A percentile compares a stretch with the other conserved stretches of the same genome.
Conservation (phyloP, 2,888 invertebrate genomes). For the Myathropa florea region DNA sequence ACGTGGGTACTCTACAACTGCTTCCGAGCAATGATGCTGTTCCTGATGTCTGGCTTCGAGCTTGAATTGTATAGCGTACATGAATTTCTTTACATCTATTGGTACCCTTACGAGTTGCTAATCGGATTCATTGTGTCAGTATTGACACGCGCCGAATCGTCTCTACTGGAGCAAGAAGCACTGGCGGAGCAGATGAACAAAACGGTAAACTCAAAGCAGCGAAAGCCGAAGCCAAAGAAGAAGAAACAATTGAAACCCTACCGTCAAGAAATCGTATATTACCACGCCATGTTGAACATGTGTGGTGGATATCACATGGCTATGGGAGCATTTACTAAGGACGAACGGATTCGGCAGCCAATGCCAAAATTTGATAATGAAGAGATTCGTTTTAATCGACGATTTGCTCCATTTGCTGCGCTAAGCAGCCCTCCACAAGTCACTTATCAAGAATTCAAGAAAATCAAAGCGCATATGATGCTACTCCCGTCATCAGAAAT, state of each 20-base stretch:
- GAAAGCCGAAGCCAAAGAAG: conserved; percentile 81
- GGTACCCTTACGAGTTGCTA: conserved; percentile 97
- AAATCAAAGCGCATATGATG: conserved; percentile 88
- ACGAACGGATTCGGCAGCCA: conserved; percentile 92
- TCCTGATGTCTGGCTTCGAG: conserved; percentile 95
- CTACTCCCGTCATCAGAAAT: conserved; percentile 83
- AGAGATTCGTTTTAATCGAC: conserved; percentile 95
- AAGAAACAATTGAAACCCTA: conserved; percentile 87
- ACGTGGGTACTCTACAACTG: conserved; percentile 98
- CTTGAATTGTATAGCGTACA: conserved; percentile 97
- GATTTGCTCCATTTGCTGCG: conserved; percentile 93
- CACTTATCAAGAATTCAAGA: conserved; percentile 93
- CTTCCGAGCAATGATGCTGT: conserved; percentile 94
- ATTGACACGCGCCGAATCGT: conserved; percentile 92
- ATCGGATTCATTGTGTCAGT: conserved; percentile 97
- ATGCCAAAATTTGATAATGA: conserved; percentile 95
- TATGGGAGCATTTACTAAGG: conserved; percentile 93
- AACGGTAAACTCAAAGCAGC: conserved; percentile 76
- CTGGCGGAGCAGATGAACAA: conserved; percentile 81
- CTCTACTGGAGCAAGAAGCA: conserved; percentile 89
- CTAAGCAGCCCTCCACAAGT: conserved; percentile 95
- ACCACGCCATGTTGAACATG: conserved; percentile 95
- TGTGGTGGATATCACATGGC: conserved; percentile 98
- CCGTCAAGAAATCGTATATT: conserved; percentile 91
- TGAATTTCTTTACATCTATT: conserved; percentile 97